Evolutionary conservation across 2,888 invertebrate genomes (phyloP), one percentile per base, ranked within the genome.

Genomic region (Epirrhoe tristata): DNA sequence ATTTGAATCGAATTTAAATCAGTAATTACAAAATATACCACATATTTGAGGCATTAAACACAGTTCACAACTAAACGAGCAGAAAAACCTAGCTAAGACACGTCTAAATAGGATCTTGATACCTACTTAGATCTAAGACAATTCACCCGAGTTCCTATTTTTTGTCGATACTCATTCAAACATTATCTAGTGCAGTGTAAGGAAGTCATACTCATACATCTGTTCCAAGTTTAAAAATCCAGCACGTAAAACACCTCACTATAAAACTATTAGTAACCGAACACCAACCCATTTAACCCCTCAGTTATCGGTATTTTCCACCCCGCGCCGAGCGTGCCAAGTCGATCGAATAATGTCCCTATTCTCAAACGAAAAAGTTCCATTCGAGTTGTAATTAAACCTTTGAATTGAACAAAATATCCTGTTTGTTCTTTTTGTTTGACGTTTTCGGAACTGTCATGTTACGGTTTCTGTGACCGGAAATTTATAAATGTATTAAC

Each of bases 231-330:
- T 64, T 56, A 58, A 64, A 67, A 63, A 58, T 60, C 39, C 51
- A 46, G 61, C 64, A 64, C 63, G 60, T 64, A 61, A 61, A 60
- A 63, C 56, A 69, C 56, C 64, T 65, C 70, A 63, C 64, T 72
- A 59, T 67, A 72, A 72, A 72, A 70, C 72, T 70, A 70, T 72
- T 70, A 65, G 65, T 63, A 66, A 69, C 58, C 52, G 53, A 60
- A 69, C 60, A 63, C 60, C 58, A 53, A 70, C 71, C 69, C 66
- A 72, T 72, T 77, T 75, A 75, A 75, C 75, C 76, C 73, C 74
- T 72, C 74, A 74, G 81, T 82, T 84, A 84, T 83, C 81, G 80
- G 76, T 72, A 81, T 82, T 85, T 82, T 82, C 80, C 81, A 68
- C 72, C 70, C 73, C 70, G 62, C 65, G 46, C 56, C 76, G 74